Conservation (phyloP, 1,140 invertebrate genomes). For the Achroia grisella region DNA sequence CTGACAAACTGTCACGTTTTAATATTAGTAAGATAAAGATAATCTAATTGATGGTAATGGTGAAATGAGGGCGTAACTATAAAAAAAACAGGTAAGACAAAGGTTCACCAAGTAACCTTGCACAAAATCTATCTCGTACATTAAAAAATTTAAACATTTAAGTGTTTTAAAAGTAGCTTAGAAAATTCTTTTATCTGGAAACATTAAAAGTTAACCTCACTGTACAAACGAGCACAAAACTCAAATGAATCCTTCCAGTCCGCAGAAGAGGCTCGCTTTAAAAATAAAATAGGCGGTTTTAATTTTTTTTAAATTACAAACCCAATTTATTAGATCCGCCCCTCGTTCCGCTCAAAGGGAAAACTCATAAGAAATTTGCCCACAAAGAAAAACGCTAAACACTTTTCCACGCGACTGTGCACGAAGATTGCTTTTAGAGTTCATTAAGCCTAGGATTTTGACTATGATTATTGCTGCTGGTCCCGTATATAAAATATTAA, state of each 20-base stretch:
- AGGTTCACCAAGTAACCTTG: too few species aligned
- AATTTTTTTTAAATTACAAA: slow-evolving; percentile 5
- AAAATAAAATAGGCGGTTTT: slow-evolving; percentile 1
- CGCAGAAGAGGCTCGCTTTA: slow-evolving; percentile 1
- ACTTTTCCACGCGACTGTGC: slow-evolving; percentile 1
- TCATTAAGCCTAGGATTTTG: slow-evolving; percentile 1
- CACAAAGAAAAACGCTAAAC: slow-evolving; percentile 4
- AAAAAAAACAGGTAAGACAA: too few species aligned
- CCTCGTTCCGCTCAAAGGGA: neutral
- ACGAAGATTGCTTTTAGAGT: slow-evolving; percentile 1
- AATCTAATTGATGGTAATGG: too few species aligned
- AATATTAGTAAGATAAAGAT: too few species aligned
- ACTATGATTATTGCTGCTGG: too few species aligned
- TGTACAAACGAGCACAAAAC: slow-evolving; percentile 1
- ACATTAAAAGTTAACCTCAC: neutral
- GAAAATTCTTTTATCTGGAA: neutral
- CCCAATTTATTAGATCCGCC: slow-evolving; percentile 1
- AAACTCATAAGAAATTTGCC: slow-evolving; percentile 2
- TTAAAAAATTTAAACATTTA: neutral
- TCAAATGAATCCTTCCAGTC: slow-evolving; percentile 2
- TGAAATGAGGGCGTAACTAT: too few species aligned
- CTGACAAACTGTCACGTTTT: too few species aligned
- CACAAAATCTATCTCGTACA: too few species aligned
- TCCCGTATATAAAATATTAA: too few species aligned
- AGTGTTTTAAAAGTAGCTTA: neutral